Conservation (phyloP, 2,888 invertebrate species). For the Teleiodes luculella region DNA sequence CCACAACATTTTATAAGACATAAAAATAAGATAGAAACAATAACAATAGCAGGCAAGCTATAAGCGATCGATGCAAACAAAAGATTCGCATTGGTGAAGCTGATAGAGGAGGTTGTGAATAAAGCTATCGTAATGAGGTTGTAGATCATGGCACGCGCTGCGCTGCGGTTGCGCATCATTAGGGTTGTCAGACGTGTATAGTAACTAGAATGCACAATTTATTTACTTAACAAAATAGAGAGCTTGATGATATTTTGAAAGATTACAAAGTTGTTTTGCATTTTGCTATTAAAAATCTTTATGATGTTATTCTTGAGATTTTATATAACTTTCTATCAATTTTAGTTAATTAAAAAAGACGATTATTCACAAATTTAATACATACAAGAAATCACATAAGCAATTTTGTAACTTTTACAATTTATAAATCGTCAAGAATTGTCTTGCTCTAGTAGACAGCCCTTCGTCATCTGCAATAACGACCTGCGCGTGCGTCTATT, state of each 20-base stretch:
- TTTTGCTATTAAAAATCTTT: too few species aligned
- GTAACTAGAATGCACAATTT: too few species aligned
- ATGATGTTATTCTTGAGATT: too few species aligned
- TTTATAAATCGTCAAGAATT: too few species aligned
- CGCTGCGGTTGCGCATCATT: constrained; percentile 31
- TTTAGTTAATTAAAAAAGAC: too few species aligned
- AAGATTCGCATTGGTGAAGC: constrained; percentile 29
- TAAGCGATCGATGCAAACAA: constrained; percentile 35
- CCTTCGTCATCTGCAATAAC: constrained; percentile 35
- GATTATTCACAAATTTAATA: background rate
- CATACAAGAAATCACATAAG: background rate
- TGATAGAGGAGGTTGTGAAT: constrained; percentile 30
- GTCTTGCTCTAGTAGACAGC: constrained; percentile 24
- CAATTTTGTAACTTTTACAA: background rate
- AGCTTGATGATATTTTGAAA: too few species aligned
- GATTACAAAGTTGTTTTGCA: too few species aligned
- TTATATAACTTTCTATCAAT: too few species aligned
- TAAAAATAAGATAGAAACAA: constrained; percentile 7
- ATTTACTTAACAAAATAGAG: background rate
- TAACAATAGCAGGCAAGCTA: constrained; percentile 5
- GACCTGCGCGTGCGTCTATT: constrained; percentile 37
- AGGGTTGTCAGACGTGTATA: too few species aligned
- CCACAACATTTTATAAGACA: background rate
- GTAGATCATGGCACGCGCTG: constrained; percentile 60
- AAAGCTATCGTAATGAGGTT: constrained; percentile 45